A percentile compares a stretch with the other conserved stretches of the same genome.
Evolutionary conservation across 2,797 vertebrate genomes (phyloP).

Genomic region (Sebastes diaconus): DNA sequence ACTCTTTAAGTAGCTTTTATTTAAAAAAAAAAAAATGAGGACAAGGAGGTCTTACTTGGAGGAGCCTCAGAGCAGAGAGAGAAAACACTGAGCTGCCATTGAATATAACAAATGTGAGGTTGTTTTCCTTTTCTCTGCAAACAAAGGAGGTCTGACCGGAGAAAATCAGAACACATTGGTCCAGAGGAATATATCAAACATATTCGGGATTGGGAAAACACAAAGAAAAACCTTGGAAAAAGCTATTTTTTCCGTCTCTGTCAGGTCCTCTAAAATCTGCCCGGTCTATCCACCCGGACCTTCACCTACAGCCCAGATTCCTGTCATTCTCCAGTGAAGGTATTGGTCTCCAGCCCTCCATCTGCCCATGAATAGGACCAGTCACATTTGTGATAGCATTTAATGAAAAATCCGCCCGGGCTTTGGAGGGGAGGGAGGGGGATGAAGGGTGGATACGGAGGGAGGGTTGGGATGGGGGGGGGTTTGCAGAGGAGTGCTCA

Average conservation of each 20-base stretch:
- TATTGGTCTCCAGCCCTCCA: constrained; percentile 64
- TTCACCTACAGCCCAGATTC: constrained; percentile 66
- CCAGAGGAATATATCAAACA: constrained; percentile 10
- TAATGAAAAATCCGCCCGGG: constrained; percentile 79
- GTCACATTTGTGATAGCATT: constrained; percentile 79
- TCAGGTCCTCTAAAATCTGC: constrained; percentile 15
- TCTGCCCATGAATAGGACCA: constrained; percentile 75
- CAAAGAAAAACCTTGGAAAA: constrained; percentile 10
- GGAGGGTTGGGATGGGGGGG: constrained; percentile 5
- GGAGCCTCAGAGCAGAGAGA: not conserved
- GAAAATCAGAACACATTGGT: not conserved
- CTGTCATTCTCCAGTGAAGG: constrained; percentile 69
- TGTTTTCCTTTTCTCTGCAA: constrained; percentile 35
- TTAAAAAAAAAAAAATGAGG: constrained; percentile 19
- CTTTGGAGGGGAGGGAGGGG: constrained; percentile 36
- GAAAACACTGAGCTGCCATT: constrained; percentile 25
- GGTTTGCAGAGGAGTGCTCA: constrained; percentile 62
- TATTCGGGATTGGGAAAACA: not conserved
- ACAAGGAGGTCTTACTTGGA: constrained; percentile 52
- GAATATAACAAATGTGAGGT: constrained; percentile 25
- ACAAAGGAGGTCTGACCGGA: constrained; percentile 27
- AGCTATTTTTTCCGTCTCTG: not conserved
- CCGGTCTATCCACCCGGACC: not conserved
- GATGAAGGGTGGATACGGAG: constrained; percentile 47
- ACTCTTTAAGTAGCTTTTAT: constrained; percentile 59